Conservation (phyloP, 1,140 invertebrate genomes). For the Mercenaria mercenaria region DNA sequence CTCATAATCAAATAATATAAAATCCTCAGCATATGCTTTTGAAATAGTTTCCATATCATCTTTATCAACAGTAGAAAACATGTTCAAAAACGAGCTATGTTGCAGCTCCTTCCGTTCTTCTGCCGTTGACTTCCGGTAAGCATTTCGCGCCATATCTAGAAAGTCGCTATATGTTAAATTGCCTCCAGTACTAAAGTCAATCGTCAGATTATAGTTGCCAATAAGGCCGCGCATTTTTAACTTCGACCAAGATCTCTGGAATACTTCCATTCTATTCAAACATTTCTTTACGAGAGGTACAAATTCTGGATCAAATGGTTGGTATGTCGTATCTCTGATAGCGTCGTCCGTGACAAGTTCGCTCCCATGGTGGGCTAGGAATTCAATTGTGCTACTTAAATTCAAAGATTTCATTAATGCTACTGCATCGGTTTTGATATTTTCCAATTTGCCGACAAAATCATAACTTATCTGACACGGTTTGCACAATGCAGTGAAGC, state of each 20-base stretch:
- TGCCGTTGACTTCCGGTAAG: background rate
- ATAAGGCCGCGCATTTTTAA: conserved; percentile 43
- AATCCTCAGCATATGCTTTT: conserved; percentile 11
- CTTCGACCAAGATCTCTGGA: conserved; percentile 44
- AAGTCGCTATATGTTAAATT: background rate
- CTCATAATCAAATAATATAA: conserved; percentile 47
- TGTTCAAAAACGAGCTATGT: background rate
- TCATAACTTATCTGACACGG: conserved; percentile 1
- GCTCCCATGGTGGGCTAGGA: background rate
- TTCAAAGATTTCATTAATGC: background rate
- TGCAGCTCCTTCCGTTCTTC: background rate
- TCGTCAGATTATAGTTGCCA: background rate
- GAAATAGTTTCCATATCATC: background rate
- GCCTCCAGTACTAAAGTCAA: background rate
- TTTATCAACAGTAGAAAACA: background rate
- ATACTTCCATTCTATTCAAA: background rate
- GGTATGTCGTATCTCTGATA: conserved; percentile 24
- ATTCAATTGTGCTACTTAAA: background rate
- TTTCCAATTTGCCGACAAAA: conserved; percentile 50
- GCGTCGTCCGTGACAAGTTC: background rate
- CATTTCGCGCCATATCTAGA: conserved; percentile 18
- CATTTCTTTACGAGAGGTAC: no score
- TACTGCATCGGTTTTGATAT: background rate
- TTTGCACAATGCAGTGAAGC: background rate
- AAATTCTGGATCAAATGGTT: conserved; percentile 5